These are phyloP conservation scores for Sebastes hopkinsi DNA, from an alignment of 2,797 vertebrate species.

Conservation along the genomic window DNA sequence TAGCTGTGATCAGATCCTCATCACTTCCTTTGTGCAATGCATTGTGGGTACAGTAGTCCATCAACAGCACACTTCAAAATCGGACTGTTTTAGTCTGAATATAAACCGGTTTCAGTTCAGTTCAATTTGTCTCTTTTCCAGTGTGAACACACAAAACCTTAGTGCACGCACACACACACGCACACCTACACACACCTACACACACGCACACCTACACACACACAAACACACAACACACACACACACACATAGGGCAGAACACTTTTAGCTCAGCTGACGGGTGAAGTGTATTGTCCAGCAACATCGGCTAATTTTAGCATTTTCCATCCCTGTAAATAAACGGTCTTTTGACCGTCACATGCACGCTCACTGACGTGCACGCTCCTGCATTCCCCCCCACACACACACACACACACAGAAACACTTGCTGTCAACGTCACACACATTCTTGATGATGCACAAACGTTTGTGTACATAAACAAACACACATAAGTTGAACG, in stretches of 20 bases:
- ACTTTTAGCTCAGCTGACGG: slow-evolving; percentile 50
- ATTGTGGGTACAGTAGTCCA: background rate
- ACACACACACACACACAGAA: slow-evolving; percentile 37
- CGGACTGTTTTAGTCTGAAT: background rate
- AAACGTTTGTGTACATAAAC: background rate
- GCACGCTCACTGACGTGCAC: slow-evolving; percentile 20
- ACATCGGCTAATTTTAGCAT: slow-evolving; percentile 83
- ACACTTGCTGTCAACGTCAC: slow-evolving; percentile 11
- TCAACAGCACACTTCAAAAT: background rate
- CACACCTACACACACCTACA: background rate
- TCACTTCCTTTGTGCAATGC: background rate
- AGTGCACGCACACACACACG: background rate
- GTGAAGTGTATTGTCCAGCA: slow-evolving; percentile 80
- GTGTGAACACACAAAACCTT: background rate
- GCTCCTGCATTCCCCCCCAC: slow-evolving; percentile 25
- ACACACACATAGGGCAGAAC: slow-evolving; percentile 22
- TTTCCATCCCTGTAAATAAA: slow-evolving; percentile 83
- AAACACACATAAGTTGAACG: slow-evolving; percentile 4
- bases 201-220: background rate
- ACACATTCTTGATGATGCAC: slow-evolving; percentile 47
- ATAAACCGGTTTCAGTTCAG: background rate
- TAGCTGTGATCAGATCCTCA: no score
- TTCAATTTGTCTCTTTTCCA: background rate
- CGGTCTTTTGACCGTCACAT: slow-evolving; percentile 61
- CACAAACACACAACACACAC: no score